Conservation (phyloP, 2,888 invertebrate species). For the Hydrotaea cyrtoneurina region DNA sequence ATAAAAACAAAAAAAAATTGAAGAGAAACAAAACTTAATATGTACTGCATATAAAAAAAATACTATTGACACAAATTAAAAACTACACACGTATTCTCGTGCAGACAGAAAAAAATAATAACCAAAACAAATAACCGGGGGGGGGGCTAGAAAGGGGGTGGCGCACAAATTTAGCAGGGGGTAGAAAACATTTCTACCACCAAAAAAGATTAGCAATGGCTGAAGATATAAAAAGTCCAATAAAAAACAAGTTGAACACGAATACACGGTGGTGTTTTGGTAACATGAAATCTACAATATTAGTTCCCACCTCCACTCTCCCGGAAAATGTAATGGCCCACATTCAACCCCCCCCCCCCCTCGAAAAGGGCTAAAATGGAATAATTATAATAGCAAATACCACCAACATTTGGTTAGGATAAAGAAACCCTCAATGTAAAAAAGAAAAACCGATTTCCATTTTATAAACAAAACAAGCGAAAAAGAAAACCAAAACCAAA, state of each 20-base stretch:
- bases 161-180: background rate
- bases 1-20: slow-evolving; percentile 20
- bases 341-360: background rate
- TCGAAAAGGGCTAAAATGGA: too few relatives aligned
- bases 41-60: slow-evolving; percentile 38
- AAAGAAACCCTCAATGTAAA: too few relatives aligned
- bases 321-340: background rate
- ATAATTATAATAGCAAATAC: too few relatives aligned
- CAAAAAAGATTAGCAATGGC: slow-evolving; percentile 3
- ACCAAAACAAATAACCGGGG: background rate
- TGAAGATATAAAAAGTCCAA: background rate
- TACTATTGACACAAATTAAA: slow-evolving; percentile 4
- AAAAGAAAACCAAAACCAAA: background rate
- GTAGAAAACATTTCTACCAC: background rate
- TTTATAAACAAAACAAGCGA: too few relatives aligned
- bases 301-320: background rate
- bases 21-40: slow-evolving; percentile 32
- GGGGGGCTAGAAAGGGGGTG: background rate
- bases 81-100: background rate
- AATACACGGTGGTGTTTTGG: background rate
- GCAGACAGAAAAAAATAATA: background rate
- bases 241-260: background rate
- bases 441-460: too few relatives aligned
- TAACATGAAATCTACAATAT: slow-evolving; percentile 9
- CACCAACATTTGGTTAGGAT: too few relatives aligned